A percentile compares a stretch with the other conserved stretches of the same genome.
phyloP scores from a whole-genome alignment of 2,888 invertebrate species.

The Drosophila hawaiiensis region DNA sequence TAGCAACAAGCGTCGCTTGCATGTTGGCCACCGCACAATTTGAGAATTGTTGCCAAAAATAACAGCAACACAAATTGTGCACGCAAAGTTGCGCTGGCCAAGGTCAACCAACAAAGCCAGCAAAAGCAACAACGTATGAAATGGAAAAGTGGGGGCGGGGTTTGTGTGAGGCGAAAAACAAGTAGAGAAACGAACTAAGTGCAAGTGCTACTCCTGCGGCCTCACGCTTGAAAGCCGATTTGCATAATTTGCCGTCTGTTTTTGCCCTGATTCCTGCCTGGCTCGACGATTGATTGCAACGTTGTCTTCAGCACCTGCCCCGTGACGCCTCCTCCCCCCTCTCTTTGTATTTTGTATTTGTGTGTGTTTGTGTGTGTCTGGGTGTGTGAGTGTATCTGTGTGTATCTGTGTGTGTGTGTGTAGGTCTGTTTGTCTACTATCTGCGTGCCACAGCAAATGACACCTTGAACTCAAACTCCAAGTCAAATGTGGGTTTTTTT shows the following conservation, averaged over 20 bases:
- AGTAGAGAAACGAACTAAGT: background rate
- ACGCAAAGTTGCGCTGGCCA: constrained; percentile 65
- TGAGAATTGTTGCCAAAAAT: constrained; percentile 66
- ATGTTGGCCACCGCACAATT: constrained; percentile 54
- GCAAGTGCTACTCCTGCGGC: constrained; percentile 11
- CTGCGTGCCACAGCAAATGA: constrained; percentile 8
- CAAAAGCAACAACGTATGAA: constrained; percentile 11
- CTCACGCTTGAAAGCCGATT: constrained; percentile 46
- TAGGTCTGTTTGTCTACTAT: constrained; percentile 4
- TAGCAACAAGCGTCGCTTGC: constrained; percentile 56
- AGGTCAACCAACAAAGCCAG: constrained; percentile 53
- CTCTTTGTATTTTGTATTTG: background rate
- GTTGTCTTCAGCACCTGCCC: constrained; percentile 32
- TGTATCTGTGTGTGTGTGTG: background rate
- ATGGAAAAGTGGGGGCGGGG: background rate
- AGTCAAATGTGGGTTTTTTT: background rate
- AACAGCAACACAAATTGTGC: constrained; percentile 69
- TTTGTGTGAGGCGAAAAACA: background rate
- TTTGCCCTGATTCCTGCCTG: constrained; percentile 49
- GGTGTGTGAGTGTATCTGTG: background rate
- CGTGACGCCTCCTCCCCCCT: constrained; percentile 1
- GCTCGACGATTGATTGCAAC: constrained; percentile 59
- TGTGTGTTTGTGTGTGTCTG: background rate
- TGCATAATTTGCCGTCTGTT: constrained; percentile 60
- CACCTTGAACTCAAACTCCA: constrained; percentile 12